These are phyloP conservation scores for Champsocephalus esox DNA, from an alignment of 2,797 vertebrate species.

Conservation along the genomic window DNA sequence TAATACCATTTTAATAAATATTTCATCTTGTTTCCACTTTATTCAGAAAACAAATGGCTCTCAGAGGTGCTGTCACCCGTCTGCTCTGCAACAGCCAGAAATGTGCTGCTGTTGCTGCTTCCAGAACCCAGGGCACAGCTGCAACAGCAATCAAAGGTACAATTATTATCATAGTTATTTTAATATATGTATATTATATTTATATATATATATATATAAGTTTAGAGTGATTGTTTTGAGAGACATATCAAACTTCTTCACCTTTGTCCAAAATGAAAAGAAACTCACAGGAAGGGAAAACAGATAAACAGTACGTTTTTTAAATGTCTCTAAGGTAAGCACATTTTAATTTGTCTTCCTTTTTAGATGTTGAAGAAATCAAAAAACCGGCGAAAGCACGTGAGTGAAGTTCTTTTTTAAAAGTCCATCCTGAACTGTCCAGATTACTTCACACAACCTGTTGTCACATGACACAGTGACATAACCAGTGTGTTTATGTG, in stretches of 20 bases:
- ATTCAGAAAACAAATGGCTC: slow-evolving; percentile 75
- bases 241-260: not conserved
- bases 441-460: slow-evolving; percentile 3
- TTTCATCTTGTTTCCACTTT: not conserved
- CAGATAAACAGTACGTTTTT: not conserved
- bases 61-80: slow-evolving; percentile 71
- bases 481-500: slow-evolving; percentile 33
- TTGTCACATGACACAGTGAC: slow-evolving; percentile 30
- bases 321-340: not conserved
- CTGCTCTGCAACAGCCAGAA: slow-evolving; percentile 75
- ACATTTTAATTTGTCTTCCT: not conserved
- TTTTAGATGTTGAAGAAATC: slow-evolving; percentile 69
- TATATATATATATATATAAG: too few relatives aligned
- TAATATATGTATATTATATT: not conserved
- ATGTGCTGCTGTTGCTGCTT: slow-evolving; percentile 54
- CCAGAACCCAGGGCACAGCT: slow-evolving; percentile 79
- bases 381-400: slow-evolving; percentile 61
- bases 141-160: slow-evolving; percentile 63
- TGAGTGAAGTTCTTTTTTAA: slow-evolving; percentile 35
- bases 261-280: not conserved
- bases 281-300: not conserved
- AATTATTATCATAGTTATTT: not conserved
- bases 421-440: not conserved
- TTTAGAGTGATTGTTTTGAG: not conserved
- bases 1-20: not conserved